Base-by-base conservation (phyloP, 2,888 invertebrate genomes). In the Leucania comma region DNA sequence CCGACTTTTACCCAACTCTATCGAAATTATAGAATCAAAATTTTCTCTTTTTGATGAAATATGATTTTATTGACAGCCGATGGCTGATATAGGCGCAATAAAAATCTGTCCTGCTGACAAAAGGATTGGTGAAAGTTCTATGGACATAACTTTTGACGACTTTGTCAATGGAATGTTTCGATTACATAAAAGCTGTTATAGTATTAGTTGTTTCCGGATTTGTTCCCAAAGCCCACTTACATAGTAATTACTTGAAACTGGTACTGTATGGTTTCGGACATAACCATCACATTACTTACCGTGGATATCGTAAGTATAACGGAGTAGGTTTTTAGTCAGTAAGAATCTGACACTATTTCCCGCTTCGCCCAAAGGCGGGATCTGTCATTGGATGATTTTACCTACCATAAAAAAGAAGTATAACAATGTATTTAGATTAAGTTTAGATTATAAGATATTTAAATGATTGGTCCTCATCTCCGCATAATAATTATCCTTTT, bases 1-100 rank as follows among this genome's bases (percentile, higher is more conserved):
- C 75, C 67, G 65, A 78, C 72, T 78, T 81, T 81, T 75, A 74
- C 61, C 59, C 35, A 12, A 48, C 26, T 56, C 24, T 54, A 10
- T 20, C 50, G 22, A 46, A 29, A 38, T 51, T 51, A 51, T 5
- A 59, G n/a, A 17, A n/a, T 2, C 17, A 42, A 42, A 42, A 60
- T 12, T 9, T 42, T 80, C 76, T 72, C 60, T 53, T 61, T 70
- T 65, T 26, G 17, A 24, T 64, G 26, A 38, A 67, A 60, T 42
- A 66, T 53, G 24, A 32, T 51, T 51, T 32, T 60, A 24, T 70
- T 57, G 56, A 56, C 32, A 59, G 26, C 9, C 35, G 12, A 26
- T 57, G 12, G 17, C 48, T n/a, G 65, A 58, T 22, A 61, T 53
- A 3, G 26, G 24, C 6, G n/a, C 20, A 1, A 71, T 59, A 53